These are phyloP conservation scores for Clupea harengus DNA, from an alignment of 2,113 vertebrate genomes.

Conservation along the genomic window DNA sequence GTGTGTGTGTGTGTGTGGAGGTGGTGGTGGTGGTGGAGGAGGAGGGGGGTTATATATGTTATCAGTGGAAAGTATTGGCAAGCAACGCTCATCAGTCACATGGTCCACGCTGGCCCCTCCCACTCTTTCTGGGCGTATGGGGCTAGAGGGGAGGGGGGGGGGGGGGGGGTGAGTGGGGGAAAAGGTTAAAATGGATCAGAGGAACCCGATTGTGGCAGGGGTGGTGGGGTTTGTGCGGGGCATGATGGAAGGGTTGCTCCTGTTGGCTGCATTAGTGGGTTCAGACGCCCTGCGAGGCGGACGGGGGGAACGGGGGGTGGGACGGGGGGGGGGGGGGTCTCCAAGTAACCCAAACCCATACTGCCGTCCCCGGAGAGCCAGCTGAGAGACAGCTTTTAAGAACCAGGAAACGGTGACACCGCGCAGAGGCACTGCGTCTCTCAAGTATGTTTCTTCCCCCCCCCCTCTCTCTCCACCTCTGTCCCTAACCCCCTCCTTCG, in stretches of 20 bases:
- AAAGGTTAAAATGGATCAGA: conserved; percentile 72
- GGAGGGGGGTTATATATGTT: conserved; percentile 56
- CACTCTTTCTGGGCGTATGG: conserved; percentile 55
- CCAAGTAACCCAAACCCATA: conserved; percentile 60
- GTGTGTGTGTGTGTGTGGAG: conserved; percentile 58
- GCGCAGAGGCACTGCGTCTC: conserved; percentile 44
- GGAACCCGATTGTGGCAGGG: conserved; percentile 68
- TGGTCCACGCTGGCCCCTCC: conserved; percentile 76
- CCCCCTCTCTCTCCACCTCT: neutral
- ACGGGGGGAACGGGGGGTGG: conserved; percentile 13
- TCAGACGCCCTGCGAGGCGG: conserved; percentile 16
- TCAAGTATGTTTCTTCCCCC: neutral
- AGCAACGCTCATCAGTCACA: conserved; percentile 65
- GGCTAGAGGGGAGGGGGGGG: conserved; percentile 12
- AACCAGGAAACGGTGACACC: conserved; percentile 53
- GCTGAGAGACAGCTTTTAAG: conserved; percentile 55
- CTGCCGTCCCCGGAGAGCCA: conserved; percentile 49
- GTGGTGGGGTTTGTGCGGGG: conserved; percentile 28
- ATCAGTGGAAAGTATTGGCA: conserved; percentile 67
- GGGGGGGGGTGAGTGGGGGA: conserved; percentile 54
- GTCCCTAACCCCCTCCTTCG: neutral
- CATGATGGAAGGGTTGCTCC: neutral
- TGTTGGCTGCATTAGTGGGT: conserved; percentile 25
- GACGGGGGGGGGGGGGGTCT: conserved; percentile 26
- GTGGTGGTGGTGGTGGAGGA: neutral